Conservation (phyloP, 2,113 vertebrate genomes). For the Sigmodon hispidus region DNA sequence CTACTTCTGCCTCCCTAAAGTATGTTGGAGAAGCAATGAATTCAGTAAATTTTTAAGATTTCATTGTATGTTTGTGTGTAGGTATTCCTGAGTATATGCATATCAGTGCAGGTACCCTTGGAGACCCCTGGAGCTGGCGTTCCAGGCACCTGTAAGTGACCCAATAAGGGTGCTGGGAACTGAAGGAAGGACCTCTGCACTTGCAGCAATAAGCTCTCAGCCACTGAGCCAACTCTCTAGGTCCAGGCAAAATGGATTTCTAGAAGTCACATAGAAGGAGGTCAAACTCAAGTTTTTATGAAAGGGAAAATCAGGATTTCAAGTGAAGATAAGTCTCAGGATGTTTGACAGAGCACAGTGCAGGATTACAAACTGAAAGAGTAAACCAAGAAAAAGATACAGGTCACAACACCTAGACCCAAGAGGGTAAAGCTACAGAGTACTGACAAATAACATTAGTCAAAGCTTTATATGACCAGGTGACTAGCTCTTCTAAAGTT, state of each 20-base stretch:
- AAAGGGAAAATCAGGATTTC: not conserved
- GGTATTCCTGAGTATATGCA: not conserved
- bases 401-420: not conserved
- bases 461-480: not conserved
- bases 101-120: not conserved
- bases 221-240: not conserved
- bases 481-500: constrained; percentile 9
- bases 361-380: not conserved
- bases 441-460: constrained; percentile 10
- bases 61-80: not conserved
- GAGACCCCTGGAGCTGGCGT: not conserved
- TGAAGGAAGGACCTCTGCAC: not conserved
- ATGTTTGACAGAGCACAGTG: not conserved
- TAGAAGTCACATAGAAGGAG: not conserved
- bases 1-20: not conserved
- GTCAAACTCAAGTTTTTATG: not conserved
- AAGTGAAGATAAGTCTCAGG: not conserved
- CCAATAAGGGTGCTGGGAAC: not conserved
- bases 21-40: not conserved
- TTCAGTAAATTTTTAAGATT: not conserved
- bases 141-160: not conserved
- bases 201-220: not conserved
- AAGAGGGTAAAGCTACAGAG: constrained; percentile 22
- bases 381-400: constrained; percentile 1
- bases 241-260: not conserved